A percentile compares a stretch with the other conserved stretches of the same genome.
These are phyloP conservation scores for Sebastes hubbsi DNA, from an alignment of 2,797 vertebrate genomes.

Conservation along the genomic window DNA sequence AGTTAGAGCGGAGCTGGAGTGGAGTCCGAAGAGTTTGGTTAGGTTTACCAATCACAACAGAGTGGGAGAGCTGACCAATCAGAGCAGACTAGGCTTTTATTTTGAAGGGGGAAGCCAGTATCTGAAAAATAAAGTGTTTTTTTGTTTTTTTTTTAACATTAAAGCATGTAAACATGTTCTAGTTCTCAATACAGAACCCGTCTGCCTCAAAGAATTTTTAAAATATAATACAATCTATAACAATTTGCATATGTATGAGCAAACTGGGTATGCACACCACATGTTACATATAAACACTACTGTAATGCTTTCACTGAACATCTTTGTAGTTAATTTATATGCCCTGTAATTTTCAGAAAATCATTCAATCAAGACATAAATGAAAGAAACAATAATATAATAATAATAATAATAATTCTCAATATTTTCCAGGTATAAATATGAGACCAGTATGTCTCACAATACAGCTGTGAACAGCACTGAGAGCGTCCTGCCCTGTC, in stretches of 20 bases:
- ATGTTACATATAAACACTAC: background rate
- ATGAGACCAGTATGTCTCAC: conserved; percentile 82
- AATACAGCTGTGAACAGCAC: conserved; percentile 60
- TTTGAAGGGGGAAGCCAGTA: too few species aligned
- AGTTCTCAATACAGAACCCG: background rate
- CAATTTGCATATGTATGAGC: background rate
- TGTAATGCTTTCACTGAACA: background rate
- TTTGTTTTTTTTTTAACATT: too few species aligned
- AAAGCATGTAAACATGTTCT: too few species aligned
- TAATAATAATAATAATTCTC: background rate
- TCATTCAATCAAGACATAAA: background rate
- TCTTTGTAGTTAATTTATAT: background rate
- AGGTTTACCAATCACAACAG: too few species aligned
- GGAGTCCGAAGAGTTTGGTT: too few species aligned
- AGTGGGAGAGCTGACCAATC: too few species aligned
- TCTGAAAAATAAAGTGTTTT: too few species aligned
- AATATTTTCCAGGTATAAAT: conserved; percentile 78
- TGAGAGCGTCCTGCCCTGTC: conserved; percentile 73
- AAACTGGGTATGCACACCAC: background rate
- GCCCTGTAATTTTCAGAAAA: background rate
- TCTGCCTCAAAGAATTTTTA: background rate
- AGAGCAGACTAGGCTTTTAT: too few species aligned
- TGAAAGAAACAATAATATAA: background rate
- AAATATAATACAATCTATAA: background rate
- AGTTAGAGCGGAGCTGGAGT: too few species aligned